phyloP scores from a whole-genome alignment of 2,888 invertebrate genomes.

The Megalurothrips usitatus region DNA sequence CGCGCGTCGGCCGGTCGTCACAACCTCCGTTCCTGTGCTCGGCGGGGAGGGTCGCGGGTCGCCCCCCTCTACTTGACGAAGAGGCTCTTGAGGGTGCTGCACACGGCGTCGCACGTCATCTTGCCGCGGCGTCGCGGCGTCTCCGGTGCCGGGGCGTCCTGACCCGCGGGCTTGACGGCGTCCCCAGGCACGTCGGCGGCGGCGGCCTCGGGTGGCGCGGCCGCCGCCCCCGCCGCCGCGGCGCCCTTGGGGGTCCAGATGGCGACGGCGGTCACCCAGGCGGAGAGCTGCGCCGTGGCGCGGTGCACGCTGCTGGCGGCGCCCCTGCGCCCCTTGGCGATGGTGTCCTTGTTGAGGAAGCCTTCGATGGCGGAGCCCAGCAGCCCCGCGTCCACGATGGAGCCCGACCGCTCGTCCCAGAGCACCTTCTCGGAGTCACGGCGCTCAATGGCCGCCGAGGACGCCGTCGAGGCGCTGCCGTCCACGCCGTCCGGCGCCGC shows the following conservation, averaged over 20 bases:
- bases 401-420: conserved; percentile 72
- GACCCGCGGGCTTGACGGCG: conserved; percentile 31
- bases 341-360: conserved; percentile 61
- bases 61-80: conserved; percentile 66
- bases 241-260: conserved; percentile 39
- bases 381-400: conserved; percentile 73
- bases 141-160: conserved; percentile 50
- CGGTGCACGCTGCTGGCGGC: conserved; percentile 38
- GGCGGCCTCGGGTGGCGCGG: conserved; percentile 47
- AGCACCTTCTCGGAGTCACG: conserved; percentile 57
- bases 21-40: background rate
- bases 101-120: conserved; percentile 70
- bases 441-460: conserved; percentile 40
- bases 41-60: background rate
- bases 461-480: conserved; percentile 20
- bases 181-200: conserved; percentile 35
- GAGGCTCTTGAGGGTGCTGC: conserved; percentile 78
- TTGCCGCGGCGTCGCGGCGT: conserved; percentile 61
- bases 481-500: conserved; percentile 11
- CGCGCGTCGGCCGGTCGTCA: too few relatives aligned
- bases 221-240: conserved; percentile 46
- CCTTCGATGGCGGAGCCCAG: conserved; percentile 81
- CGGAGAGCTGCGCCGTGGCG: conserved; percentile 32
- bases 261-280: conserved; percentile 8
- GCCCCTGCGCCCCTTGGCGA: conserved; percentile 28